These are phyloP conservation scores for Pseudomyrmex gracilis DNA, from an alignment of 1,140 invertebrate genomes.

Conservation along the genomic window DNA sequence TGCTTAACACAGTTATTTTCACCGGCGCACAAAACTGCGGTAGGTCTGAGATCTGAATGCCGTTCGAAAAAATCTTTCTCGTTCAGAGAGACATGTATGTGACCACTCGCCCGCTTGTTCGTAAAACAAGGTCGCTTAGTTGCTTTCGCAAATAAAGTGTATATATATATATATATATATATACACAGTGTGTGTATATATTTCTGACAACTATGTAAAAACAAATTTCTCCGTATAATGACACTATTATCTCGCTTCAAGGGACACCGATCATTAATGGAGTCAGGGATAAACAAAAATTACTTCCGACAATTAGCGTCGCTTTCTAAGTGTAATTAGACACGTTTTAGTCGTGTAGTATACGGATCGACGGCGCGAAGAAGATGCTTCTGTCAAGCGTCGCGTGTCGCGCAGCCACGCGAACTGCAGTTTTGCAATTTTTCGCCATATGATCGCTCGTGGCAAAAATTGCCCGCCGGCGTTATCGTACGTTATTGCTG, in stretches of 20 bases:
- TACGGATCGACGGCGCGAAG: background rate
- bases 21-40: background rate
- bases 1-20: slow-evolving; percentile 15
- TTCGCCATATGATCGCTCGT: background rate
- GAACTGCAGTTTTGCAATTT: slow-evolving; percentile 15
- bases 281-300: slow-evolving; percentile 16
- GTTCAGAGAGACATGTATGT: no score
- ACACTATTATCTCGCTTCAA: background rate
- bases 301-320: slow-evolving; percentile 37
- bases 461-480: slow-evolving; percentile 7
- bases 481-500: background rate
- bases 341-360: background rate
- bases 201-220: background rate
- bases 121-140: no score
- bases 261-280: slow-evolving; percentile 20
- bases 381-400: slow-evolving; percentile 4
- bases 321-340: slow-evolving; percentile 52
- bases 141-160: no score
- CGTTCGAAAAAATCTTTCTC: background rate
- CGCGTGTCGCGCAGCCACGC: background rate
- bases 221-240: slow-evolving; percentile 7
- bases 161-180: no score
- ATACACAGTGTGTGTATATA: background rate
- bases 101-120: no score
- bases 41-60: background rate